Conservation (phyloP, 1,140 invertebrate genomes). For the Polyergus mexicanus region DNA sequence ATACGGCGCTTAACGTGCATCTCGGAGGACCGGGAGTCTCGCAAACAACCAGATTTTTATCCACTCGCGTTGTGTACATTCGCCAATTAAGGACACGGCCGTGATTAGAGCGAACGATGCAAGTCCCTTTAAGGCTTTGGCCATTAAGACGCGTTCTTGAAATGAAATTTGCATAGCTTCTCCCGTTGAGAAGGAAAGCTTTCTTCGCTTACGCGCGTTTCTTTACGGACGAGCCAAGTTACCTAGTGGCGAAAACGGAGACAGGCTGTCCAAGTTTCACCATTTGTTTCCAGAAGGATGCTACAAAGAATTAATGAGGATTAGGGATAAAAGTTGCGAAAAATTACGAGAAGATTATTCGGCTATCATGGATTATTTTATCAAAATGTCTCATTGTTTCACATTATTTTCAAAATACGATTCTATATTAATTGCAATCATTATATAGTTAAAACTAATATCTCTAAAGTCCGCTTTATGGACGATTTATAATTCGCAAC, state of each 20-base stretch:
- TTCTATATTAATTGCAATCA: neutral
- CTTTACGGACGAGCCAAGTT: constrained; percentile 36
- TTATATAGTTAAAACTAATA: too few relatives aligned
- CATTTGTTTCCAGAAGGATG: constrained; percentile 52
- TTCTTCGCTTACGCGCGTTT: constrained; percentile 40
- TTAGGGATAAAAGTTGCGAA: constrained; percentile 36
- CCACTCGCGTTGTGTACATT: constrained; percentile 42
- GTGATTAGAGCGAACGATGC: constrained; percentile 63
- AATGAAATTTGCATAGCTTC: constrained; percentile 66
- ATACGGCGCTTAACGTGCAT: constrained; percentile 73
- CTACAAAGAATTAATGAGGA: constrained; percentile 61
- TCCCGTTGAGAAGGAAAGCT: constrained; percentile 12
- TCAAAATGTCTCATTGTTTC: neutral
- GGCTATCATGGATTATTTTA: constrained; percentile 19
- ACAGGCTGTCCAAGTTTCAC: constrained; percentile 43
- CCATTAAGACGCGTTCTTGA: constrained; percentile 45
- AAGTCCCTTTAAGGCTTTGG: neutral
- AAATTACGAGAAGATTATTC: constrained; percentile 24
- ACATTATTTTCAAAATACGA: neutral
- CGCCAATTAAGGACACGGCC: constrained; percentile 57
- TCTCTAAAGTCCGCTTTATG: too few relatives aligned
- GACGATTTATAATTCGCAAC: too few relatives aligned
- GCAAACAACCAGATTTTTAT: constrained; percentile 71
- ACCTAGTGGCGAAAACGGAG: constrained; percentile 7
- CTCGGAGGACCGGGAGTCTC: constrained; percentile 36